A percentile compares a stretch with the other conserved stretches of the same genome.
Evolutionary conservation across 2,113 vertebrate genomes (phyloP).

Genomic region (Amphiprion ocellaris): DNA sequence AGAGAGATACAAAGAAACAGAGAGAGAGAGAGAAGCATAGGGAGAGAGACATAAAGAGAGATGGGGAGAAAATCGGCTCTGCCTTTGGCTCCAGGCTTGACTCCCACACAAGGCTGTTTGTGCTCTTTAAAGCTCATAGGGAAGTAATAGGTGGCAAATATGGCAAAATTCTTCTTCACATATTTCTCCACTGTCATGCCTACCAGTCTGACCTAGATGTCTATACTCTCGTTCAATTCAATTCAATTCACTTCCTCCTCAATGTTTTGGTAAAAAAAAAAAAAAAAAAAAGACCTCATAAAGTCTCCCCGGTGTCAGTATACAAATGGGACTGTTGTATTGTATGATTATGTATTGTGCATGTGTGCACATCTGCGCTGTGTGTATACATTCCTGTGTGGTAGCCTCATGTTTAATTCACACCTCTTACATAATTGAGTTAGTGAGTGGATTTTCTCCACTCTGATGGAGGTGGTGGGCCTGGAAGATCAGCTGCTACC

Average conservation of each 20-base stretch:
- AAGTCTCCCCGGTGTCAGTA: constrained; percentile 17
- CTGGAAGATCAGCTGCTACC: constrained; percentile 77
- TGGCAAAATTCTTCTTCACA: constrained; percentile 39
- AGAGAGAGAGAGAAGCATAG: constrained; percentile 4
- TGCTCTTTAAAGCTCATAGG: constrained; percentile 64
- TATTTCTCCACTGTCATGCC: constrained; percentile 30
- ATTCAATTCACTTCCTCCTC: background rate
- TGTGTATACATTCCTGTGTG: constrained; percentile 61
- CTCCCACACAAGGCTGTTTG: constrained; percentile 59
- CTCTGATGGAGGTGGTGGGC: constrained; percentile 62
- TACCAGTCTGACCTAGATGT: constrained; percentile 15
- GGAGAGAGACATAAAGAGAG: constrained; percentile 22
- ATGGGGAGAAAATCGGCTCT: constrained; percentile 44
- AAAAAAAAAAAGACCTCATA: background rate
- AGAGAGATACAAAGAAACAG: constrained; percentile 27
- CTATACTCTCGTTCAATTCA: background rate
- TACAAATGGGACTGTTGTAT: constrained; percentile 52
- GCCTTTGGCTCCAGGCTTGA: constrained; percentile 66
- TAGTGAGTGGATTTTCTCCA: constrained; percentile 72
- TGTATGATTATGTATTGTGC: constrained; percentile 39
- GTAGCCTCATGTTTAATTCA: constrained; percentile 82
- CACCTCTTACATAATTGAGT: constrained; percentile 82
- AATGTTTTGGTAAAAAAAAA: background rate
- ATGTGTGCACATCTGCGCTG: constrained; percentile 40
- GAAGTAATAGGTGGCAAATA: constrained; percentile 55